These are phyloP conservation scores for Candoia aspera DNA, from an alignment of 2,113 vertebrate genomes.

Conservation along the genomic window DNA sequence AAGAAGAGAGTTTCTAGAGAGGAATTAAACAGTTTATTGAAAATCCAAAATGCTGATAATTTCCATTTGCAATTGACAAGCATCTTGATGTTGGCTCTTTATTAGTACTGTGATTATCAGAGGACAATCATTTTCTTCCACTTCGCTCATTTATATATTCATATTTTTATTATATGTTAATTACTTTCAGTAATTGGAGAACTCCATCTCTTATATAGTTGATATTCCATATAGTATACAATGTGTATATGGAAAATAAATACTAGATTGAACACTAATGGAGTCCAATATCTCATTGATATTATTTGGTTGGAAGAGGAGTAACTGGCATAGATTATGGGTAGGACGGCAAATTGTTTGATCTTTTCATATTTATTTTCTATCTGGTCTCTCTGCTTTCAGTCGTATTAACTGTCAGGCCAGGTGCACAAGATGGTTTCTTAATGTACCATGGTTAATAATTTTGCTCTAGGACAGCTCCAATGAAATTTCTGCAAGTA, in stretches of 20 bases:
- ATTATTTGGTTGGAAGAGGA: background rate
- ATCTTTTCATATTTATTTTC: background rate
- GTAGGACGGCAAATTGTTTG: background rate
- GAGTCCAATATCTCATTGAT: background rate
- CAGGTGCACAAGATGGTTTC: background rate
- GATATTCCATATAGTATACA: constrained; percentile 14
- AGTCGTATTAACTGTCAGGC: background rate
- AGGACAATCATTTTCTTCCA: background rate
- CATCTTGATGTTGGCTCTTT: constrained; percentile 1
- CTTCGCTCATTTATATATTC: background rate
- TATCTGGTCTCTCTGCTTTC: background rate
- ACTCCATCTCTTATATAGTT: constrained; percentile 14
- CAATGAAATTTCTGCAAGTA: background rate
- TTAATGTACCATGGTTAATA: background rate
- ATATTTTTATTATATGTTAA: background rate
- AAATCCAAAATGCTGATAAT: constrained; percentile 12
- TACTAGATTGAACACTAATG: background rate
- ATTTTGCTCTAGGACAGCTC: background rate
- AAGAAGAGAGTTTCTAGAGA: background rate
- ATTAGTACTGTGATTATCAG: background rate
- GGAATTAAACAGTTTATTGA: background rate
- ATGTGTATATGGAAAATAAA: constrained; percentile 23
- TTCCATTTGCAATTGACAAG: constrained; percentile 7
- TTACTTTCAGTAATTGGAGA: background rate
- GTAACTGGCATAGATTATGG: too few species aligned